Conservation (phyloP, 2,113 vertebrate species). For the Sterna hirundo region DNA sequence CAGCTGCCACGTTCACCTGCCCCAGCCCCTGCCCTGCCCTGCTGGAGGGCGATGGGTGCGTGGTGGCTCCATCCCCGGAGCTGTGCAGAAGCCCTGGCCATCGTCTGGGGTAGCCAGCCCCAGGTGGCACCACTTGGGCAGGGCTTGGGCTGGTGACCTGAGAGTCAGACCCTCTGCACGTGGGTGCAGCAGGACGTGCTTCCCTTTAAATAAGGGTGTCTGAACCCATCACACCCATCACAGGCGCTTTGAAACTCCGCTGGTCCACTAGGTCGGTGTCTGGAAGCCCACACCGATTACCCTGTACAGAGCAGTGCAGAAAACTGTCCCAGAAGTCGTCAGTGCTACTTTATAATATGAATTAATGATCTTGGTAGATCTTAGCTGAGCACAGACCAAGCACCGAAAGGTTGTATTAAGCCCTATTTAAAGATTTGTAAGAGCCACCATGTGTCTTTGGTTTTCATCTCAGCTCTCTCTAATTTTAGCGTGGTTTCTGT, state of each 20-base stretch:
- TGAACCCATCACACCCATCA: background rate
- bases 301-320: background rate
- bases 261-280: background rate
- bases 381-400: background rate
- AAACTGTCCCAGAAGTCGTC: background rate
- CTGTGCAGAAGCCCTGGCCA: rapidly evolving
- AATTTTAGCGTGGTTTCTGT: conserved; percentile 53
- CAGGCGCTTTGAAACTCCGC: background rate
- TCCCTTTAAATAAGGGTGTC: background rate
- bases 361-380: background rate
- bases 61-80: background rate
- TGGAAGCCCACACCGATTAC: background rate
- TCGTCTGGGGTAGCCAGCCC: background rate
- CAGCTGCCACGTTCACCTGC: rapidly evolving
- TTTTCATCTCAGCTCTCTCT: conserved; percentile 37
- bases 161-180: rapidly evolving
- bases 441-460: conserved; percentile 39
- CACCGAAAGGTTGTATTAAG: background rate
- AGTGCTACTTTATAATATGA: background rate
- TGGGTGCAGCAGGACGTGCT: rapidly evolving
- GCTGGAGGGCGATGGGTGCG: background rate
- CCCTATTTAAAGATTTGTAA: conserved; percentile 18
- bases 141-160: background rate
- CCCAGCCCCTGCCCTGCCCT: no score
- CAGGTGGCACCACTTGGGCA: rapidly evolving